Conservation (phyloP, 2,797 vertebrate genomes). For the Micrastur ruficollis region DNA sequence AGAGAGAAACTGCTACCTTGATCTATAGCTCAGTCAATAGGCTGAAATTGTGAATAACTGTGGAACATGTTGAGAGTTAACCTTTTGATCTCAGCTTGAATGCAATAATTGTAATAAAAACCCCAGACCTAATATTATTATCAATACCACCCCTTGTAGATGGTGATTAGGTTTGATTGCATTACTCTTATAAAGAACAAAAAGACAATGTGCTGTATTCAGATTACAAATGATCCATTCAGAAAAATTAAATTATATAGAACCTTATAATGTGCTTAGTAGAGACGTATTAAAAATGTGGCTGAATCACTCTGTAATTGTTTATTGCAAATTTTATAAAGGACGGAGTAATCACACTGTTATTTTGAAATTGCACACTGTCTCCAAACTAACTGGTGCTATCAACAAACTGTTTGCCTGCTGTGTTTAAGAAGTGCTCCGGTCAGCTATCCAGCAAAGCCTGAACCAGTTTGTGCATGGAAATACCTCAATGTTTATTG, state of each 20-base stretch:
- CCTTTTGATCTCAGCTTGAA: constrained; percentile 23
- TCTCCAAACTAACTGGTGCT: not conserved
- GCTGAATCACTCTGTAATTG: constrained; percentile 20
- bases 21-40: constrained; percentile 46
- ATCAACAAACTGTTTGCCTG: not conserved
- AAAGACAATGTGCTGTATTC: not conserved
- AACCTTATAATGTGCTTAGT: not conserved
- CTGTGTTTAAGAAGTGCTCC: not conserved
- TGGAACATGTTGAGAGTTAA: constrained; percentile 8
- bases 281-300: constrained; percentile 20
- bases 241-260: constrained; percentile 29
- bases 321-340: constrained; percentile 37
- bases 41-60: constrained; percentile 52
- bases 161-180: constrained; percentile 47
- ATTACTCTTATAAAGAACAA: constrained; percentile 48
- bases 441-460: not conserved
- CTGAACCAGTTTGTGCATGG: not conserved
- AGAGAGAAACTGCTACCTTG: constrained; percentile 11
- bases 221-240: constrained; percentile 53
- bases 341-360: not conserved
- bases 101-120: constrained; percentile 14
- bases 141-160: not conserved
- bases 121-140: constrained; percentile 21
- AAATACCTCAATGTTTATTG: not conserved
- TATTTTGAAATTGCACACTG: constrained; percentile 28